Evolutionary conservation across 2,888 invertebrate genomes (phyloP).

Genomic region (Sussaba pulchella): DNA sequence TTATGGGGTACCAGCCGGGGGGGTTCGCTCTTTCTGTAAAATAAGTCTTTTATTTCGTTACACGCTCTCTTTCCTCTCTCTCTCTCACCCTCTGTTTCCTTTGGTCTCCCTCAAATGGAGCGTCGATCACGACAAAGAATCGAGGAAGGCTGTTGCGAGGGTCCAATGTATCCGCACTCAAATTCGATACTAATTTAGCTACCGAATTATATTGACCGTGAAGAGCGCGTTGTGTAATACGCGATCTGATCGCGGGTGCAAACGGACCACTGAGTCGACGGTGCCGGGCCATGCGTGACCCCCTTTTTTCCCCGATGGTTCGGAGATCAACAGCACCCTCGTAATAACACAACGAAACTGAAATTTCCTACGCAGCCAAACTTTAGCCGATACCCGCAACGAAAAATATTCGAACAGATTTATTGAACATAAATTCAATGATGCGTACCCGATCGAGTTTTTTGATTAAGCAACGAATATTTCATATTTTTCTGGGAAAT

Average conservation of each 20-base stretch:
- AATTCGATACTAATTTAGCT: constrained; percentile 81
- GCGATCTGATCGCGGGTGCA: constrained; percentile 71
- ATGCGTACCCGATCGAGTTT: too few species aligned
- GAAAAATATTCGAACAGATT: neutral
- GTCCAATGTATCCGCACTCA: constrained; percentile 48
- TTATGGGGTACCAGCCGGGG: neutral
- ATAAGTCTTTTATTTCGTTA: constrained; percentile 7
- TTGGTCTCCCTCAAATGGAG: constrained; percentile 41
- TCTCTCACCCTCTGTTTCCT: neutral
- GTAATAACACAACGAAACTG: constrained; percentile 1
- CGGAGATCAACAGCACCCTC: constrained; percentile 46
- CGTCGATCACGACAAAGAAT: constrained; percentile 59
- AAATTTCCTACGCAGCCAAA: constrained; percentile 27
- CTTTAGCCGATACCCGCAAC: neutral
- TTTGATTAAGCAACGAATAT: too few species aligned
- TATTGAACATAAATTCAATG: too few species aligned
- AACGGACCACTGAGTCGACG: constrained; percentile 73
- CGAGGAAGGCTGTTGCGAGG: neutral
- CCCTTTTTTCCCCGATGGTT: constrained; percentile 71
- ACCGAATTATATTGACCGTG: constrained; percentile 81
- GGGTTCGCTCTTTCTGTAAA: constrained; percentile 13
- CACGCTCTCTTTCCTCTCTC: neutral
- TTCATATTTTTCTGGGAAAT: too few species aligned
- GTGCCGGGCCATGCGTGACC: constrained; percentile 78
- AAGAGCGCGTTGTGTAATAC: constrained; percentile 69